These are phyloP conservation scores for Corapipo altera DNA, from an alignment of 2,113 vertebrate species.

Conservation along the genomic window DNA sequence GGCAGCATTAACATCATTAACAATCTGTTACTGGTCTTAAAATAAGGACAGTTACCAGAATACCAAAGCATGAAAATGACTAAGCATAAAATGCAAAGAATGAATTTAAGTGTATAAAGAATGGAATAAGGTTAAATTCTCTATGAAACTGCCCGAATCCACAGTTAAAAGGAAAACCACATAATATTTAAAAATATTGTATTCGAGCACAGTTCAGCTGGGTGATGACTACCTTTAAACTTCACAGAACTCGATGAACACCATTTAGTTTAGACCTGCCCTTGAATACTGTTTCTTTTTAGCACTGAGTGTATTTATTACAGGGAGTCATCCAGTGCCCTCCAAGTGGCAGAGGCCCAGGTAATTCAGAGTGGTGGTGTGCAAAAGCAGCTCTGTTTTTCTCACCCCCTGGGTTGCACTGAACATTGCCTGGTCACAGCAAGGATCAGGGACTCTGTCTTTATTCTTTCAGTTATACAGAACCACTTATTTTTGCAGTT, in stretches of 20 bases:
- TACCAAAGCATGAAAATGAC: not conserved
- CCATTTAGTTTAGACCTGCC: not conserved
- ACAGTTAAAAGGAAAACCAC: not conserved
- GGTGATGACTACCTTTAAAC: not conserved
- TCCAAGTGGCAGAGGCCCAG: not conserved
- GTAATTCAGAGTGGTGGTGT: not conserved
- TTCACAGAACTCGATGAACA: not conserved
- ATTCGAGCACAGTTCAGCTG: not conserved
- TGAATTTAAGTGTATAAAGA: not conserved
- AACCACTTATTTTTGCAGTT: constrained; percentile 56
- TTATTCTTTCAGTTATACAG: constrained; percentile 7
- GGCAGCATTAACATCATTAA: not conserved
- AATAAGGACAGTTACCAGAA: not conserved
- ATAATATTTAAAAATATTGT: not conserved
- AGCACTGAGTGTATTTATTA: not conserved
- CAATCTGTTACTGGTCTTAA: not conserved
- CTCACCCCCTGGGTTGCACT: not conserved
- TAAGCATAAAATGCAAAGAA: not conserved
- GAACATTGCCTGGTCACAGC: constrained; percentile 22
- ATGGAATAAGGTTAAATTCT: not conserved
- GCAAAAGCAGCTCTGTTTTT: constrained; percentile 16
- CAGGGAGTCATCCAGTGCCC: not conserved
- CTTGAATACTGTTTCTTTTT: not conserved
- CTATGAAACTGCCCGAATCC: not conserved
- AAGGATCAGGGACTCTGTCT: constrained; percentile 1